phyloP scores from a whole-genome alignment of 2,888 invertebrate species.

The Drosophila kokeensis region DNA sequence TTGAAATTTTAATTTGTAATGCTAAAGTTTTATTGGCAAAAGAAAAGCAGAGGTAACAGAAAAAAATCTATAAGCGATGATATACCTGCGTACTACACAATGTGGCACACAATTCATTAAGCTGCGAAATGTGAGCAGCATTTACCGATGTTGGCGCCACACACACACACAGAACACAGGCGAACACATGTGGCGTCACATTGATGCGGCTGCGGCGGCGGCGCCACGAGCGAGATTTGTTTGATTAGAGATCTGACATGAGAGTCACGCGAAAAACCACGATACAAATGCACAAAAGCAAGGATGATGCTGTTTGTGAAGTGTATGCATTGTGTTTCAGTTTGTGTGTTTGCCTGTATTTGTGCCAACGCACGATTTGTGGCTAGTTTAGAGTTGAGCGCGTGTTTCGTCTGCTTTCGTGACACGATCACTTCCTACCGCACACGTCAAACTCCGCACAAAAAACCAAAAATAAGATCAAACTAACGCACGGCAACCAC shows the following conservation, averaged over 20 bases:
- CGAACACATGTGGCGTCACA: constrained; percentile 46
- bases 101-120: constrained; percentile 26
- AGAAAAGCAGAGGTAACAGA: not conserved
- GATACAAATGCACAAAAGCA: constrained; percentile 31
- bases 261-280: constrained; percentile 72
- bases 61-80: constrained; percentile 1
- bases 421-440: not conserved
- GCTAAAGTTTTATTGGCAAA: constrained; percentile 5
- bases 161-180: constrained; percentile 7
- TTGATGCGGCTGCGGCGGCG: constrained; percentile 53
- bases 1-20: constrained; percentile 28
- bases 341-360: constrained; percentile 25
- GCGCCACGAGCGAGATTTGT: constrained; percentile 53
- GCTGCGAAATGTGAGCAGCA: constrained; percentile 21
- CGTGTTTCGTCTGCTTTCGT: not conserved
- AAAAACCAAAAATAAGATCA: not conserved
- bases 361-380: constrained; percentile 67
- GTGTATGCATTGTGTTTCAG: constrained; percentile 17
- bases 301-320: constrained; percentile 44
- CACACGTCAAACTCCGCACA: not conserved
- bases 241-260: constrained; percentile 64
- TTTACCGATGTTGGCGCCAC: constrained; percentile 44
- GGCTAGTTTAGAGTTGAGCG: constrained; percentile 14
- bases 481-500: not conserved
- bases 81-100: constrained; percentile 19